A percentile compares a stretch with the other conserved stretches of the same genome.
Evolutionary conservation across 2,113 vertebrate species (phyloP).

Genomic region (Pongo pygmaeus): DNA sequence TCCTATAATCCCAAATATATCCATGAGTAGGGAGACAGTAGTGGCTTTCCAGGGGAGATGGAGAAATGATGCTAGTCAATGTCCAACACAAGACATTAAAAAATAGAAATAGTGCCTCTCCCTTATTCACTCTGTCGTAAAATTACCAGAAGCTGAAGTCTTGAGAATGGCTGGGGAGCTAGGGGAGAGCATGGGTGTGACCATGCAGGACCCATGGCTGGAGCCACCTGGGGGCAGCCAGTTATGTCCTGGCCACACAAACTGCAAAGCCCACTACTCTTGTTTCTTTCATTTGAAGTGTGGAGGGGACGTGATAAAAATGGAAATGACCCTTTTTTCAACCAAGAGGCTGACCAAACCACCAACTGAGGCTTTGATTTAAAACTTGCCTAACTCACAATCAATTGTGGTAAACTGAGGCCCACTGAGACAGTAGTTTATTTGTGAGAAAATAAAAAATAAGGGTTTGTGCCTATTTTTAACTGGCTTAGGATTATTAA

Average conservation of each 20-base stretch:
- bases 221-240: background rate
- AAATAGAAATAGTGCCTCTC: background rate
- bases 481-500: background rate
- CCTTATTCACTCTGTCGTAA: background rate
- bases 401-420: background rate
- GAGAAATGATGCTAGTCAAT: background rate
- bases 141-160: background rate
- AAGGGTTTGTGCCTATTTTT: background rate
- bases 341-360: background rate
- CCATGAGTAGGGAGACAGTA: background rate
- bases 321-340: background rate
- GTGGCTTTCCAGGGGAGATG: background rate
- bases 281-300: background rate
- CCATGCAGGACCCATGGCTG: background rate
- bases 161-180: background rate
- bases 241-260: background rate
- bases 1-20: background rate
- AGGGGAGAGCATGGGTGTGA: background rate
- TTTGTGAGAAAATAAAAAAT: conserved; percentile 4
- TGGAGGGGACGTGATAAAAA: background rate
- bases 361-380: background rate
- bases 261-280: background rate
- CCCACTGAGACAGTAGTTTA: background rate
- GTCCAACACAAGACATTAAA: background rate
- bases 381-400: background rate